A percentile compares a stretch with the other conserved stretches of the same genome.
Evolutionary conservation across 1,140 invertebrate genomes (phyloP).

Genomic region (Cotesia glomerata): DNA sequence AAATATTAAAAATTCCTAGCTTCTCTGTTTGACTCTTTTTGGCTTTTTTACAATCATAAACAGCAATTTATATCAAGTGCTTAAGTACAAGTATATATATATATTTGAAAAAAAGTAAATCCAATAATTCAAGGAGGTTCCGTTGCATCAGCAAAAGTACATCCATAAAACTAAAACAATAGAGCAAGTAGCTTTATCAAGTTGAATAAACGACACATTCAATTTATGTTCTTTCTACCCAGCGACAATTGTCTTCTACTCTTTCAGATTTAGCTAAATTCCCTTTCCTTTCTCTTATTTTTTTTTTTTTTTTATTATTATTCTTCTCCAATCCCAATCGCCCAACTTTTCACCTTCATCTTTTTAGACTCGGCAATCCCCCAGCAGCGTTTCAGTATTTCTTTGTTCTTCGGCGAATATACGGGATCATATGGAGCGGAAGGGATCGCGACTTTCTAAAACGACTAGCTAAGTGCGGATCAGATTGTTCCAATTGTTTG

Average conservation of each 20-base stretch:
- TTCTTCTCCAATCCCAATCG: background rate
- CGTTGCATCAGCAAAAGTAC: background rate
- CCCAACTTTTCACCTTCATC: constrained; percentile 14
- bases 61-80: constrained; percentile 1
- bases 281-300: background rate
- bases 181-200: constrained; percentile 10
- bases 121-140: background rate
- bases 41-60: background rate
- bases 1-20: background rate
- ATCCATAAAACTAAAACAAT: constrained; percentile 9
- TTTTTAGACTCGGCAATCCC: background rate
- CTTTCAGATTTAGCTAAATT: background rate
- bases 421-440: constrained; percentile 1
- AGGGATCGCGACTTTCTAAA: constrained; percentile 1
- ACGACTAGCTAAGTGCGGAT: background rate
- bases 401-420: constrained; percentile 1
- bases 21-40: background rate
- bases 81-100: too few relatives aligned
- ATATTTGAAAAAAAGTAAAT: background rate
- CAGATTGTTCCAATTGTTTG: constrained; percentile 4
- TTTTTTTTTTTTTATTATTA: background rate
- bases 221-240: background rate
- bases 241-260: constrained; percentile 11
- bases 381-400: background rate
- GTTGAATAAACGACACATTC: constrained; percentile 11